A percentile compares a stretch with the other conserved stretches of the same genome.
These are phyloP conservation scores for Ceratotherium simum DNA, from an alignment of 2,113 vertebrate species.

Conservation along the genomic window DNA sequence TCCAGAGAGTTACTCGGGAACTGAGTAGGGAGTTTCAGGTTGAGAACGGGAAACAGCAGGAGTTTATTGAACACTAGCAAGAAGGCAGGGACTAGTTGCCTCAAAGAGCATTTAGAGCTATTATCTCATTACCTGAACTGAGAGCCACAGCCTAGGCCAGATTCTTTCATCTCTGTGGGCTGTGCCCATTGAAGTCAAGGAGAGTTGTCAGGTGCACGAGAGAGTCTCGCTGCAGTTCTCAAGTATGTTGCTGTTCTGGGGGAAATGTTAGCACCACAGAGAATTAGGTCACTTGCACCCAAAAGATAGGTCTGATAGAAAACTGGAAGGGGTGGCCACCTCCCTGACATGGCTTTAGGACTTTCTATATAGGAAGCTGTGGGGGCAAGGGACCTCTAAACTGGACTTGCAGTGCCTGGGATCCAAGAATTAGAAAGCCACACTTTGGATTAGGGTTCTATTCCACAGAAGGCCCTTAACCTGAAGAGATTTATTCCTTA, in stretches of 20 bases:
- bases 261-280: conserved; percentile 36
- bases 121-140: conserved; percentile 78
- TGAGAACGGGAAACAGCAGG: conserved; percentile 73
- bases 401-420: not conserved
- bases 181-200: conserved; percentile 73
- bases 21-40: conserved; percentile 69
- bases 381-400: not conserved
- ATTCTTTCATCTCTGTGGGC: conserved; percentile 73
- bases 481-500: conserved; percentile 30
- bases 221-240: conserved; percentile 61
- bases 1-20: conserved; percentile 72
- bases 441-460: conserved; percentile 22
- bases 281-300: conserved; percentile 47
- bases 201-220: conserved; percentile 54
- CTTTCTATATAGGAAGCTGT: not conserved
- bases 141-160: conserved; percentile 53
- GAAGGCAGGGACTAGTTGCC: conserved; percentile 66
- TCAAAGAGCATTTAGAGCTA: conserved; percentile 73
- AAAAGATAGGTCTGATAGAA: not conserved
- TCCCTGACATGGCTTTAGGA: conserved; percentile 1
- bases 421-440: not conserved
- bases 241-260: conserved; percentile 39
- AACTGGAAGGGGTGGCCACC: conserved; percentile 7
- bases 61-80: conserved; percentile 74
- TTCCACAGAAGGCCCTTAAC: conserved; percentile 1